Conservation (phyloP, 2,797 vertebrate species). For the Mareca strepera region DNA sequence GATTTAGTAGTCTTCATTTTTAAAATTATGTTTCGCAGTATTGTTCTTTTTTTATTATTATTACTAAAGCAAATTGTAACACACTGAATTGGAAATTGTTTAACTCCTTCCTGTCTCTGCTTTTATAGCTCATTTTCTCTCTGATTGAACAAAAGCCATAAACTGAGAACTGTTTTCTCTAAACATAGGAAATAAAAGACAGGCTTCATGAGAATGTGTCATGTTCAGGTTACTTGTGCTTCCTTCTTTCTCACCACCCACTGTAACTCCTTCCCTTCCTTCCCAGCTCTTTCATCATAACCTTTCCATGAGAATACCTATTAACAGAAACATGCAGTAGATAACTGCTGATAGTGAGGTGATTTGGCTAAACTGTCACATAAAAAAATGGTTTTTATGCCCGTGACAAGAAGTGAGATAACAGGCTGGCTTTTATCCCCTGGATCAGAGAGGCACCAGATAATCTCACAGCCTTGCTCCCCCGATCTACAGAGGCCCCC, state of each 20-base stretch:
- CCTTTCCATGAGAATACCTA: background rate
- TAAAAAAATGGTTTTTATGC: background rate
- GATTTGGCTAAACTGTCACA: background rate
- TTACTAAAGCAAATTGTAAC: slow-evolving; percentile 69
- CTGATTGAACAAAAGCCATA: slow-evolving; percentile 63
- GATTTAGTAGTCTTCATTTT: slow-evolving; percentile 71
- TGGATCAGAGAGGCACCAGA: background rate
- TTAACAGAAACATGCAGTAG: background rate
- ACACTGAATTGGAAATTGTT: slow-evolving; percentile 58
- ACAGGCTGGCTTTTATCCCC: background rate
- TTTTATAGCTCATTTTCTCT: slow-evolving; percentile 71
- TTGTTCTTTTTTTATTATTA: slow-evolving; percentile 71
- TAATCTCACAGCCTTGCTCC: background rate
- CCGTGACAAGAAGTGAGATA: background rate
- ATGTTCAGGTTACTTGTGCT: background rate
- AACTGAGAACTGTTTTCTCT: slow-evolving; percentile 52
- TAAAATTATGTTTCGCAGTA: slow-evolving; percentile 65
- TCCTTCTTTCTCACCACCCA: background rate
- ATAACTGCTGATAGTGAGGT: background rate
- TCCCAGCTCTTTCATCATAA: background rate
- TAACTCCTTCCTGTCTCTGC: slow-evolving; percentile 68
- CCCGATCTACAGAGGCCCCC: background rate
- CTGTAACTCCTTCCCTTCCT: background rate
- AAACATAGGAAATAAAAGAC: slow-evolving; percentile 60
- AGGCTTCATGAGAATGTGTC: background rate